Conservation (phyloP, 2,888 invertebrate genomes). For the Eilema sororculum region DNA sequence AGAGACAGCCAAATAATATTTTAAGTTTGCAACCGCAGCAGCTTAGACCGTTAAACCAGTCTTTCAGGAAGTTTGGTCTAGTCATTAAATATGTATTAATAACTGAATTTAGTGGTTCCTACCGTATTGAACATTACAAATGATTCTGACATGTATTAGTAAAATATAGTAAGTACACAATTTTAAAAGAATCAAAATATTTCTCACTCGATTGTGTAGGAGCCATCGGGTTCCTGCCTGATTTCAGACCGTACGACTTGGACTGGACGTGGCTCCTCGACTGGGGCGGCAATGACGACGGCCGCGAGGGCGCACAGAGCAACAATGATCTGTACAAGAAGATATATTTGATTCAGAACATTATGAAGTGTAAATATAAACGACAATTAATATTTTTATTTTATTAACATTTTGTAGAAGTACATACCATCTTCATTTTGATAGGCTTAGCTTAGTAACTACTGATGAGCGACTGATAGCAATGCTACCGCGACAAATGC, state of each 20-base stretch:
- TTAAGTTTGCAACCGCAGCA: background rate
- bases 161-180: background rate
- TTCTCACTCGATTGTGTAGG: background rate
- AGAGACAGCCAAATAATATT: background rate
- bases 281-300: slow-evolving; percentile 64
- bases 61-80: background rate
- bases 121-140: background rate
- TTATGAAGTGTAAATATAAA: background rate
- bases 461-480: slow-evolving; percentile 78
- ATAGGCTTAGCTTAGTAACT: slow-evolving; percentile 57
- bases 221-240: slow-evolving; percentile 11
- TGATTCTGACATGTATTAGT: background rate
- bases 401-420: background rate
- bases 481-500: slow-evolving; percentile 65
- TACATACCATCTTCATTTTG: slow-evolving; percentile 82
- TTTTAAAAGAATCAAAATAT: background rate
- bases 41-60: background rate
- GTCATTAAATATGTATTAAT: background rate
- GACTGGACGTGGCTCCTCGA: slow-evolving; percentile 32
- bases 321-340: slow-evolving; percentile 44
- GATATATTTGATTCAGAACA: background rate
- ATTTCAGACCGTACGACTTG: background rate
- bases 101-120: background rate
- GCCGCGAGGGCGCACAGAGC: slow-evolving; percentile 73
- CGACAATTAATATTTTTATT: background rate